Base-by-base conservation (phyloP, 2,797 vertebrate species). In the Takifugu rubripes region DNA sequence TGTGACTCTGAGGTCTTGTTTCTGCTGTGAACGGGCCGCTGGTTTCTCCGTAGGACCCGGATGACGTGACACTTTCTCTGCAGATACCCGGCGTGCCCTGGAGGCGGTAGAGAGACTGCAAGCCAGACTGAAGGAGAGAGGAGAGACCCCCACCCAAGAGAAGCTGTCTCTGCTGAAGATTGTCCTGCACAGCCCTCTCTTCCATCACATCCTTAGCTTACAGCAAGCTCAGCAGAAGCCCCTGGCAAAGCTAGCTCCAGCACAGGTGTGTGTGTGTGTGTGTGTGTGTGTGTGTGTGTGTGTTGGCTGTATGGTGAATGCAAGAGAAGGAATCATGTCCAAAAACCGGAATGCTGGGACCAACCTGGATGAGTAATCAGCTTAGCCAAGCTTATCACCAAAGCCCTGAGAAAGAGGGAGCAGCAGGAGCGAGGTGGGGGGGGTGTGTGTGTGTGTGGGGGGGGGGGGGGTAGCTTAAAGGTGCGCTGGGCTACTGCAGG, bases 141-240 rank as follows among this genome's bases (percentile, higher is more conserved):
- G 95, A 46, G 95, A 98, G 52, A 29, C 80, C 56, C 91, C 91
- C 25, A 93, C 92, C 0, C 94, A 94, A 75, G 95, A 97, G 80
- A 98, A 93, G 48, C 84, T 99, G 56, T 92, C 75, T 63, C 86
- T 98, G 56, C 79, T 98, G 5, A 97, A 92, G 80, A 95, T 92
- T 8, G 94, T 98, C 52, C 87, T 99, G 54, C 94, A 96, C 86
- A 99, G 95, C 83, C 94, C 95, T n/a, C 92, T 98, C 54, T 98
- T 99, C 84, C 94, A 91, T 71, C 95, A 97, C 56, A 96, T 99
- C 73, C 88, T 99, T 68, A 91, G 75, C 71, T 91, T 97, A 71
- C 96, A 97, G 88, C 90, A 91, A 68, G 90, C 94, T 15, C 85
- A 93, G 76, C 92, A 90, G 61, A 93, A 81, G 78, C 83, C 81